Percentiles rank a stretch among this genome's conserved stretches.
phyloP scores from a whole-genome alignment of 2,113 vertebrate species.

The Corythornis cristatus region DNA sequence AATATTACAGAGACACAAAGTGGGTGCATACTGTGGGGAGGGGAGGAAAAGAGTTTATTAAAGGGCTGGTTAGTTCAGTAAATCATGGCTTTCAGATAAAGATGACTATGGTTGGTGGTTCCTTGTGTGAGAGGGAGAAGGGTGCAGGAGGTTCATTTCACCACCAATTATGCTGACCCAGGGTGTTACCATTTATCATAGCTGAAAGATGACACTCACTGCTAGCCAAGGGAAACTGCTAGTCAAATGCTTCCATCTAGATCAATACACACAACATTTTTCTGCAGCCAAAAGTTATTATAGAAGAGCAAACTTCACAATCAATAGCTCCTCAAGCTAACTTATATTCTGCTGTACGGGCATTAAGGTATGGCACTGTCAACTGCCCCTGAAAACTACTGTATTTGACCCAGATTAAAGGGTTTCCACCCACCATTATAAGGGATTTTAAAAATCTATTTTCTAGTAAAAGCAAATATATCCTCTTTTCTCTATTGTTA shows the following conservation, averaged over 20 bases:
- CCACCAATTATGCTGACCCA: constrained; percentile 88
- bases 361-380: constrained; percentile 59
- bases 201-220: constrained; percentile 89
- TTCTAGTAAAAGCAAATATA: constrained; percentile 15
- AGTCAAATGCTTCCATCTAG: constrained; percentile 79
- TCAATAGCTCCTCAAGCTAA: constrained; percentile 87
- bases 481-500: neutral
- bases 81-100: constrained; percentile 75
- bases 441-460: constrained; percentile 8
- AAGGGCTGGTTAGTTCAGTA: constrained; percentile 73
- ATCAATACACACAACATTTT: constrained; percentile 90
- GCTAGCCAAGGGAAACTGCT: constrained; percentile 93
- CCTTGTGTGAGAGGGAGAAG: constrained; percentile 59
- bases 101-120: constrained; percentile 43
- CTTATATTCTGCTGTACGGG: constrained; percentile 75
- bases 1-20: neutral
- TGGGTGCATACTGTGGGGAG: neutral
- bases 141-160: constrained; percentile 85
- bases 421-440: neutral
- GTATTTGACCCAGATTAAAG: constrained; percentile 73
- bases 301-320: constrained; percentile 91
- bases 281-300: constrained; percentile 91
- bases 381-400: constrained; percentile 75
- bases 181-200: constrained; percentile 90
- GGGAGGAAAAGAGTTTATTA: constrained; percentile 15